Base-by-base conservation (phyloP, 2,888 invertebrate genomes). In the Fragum sueziense region DNA sequence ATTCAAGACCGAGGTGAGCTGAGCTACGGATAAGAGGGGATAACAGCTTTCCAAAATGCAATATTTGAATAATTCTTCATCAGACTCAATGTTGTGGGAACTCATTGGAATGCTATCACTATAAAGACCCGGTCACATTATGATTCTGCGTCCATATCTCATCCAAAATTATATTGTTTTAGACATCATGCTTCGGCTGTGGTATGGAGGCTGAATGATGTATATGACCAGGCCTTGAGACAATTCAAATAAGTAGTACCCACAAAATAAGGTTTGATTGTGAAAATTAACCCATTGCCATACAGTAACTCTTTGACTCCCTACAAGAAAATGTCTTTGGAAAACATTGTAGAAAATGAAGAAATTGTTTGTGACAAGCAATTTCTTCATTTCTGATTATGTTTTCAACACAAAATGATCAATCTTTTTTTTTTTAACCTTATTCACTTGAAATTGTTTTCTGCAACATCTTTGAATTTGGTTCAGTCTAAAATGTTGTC, bases 1-100 rank as follows among this genome's bases (percentile, higher is more conserved):
- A 80, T 94, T 97, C 82, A 97, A 97, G 93, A 95, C 95, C 86
- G 97, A 97, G 94, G 95, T 95, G 92, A 89, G 91, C n/a, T n/a
- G n/a, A n/a, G n/a, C n/a, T n/a, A n/a, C n/a, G n/a, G n/a, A n/a
- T n/a, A n/a, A n/a, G n/a, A n/a, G n/a, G n/a, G n/a, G n/a, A n/a
- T n/a, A n/a, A n/a, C n/a, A n/a, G 20, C 25, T 54, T 54, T 22
- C 54, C 20, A n/a, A 22, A 7, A n/a, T 41, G 17, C 11, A 11
- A 41, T 41, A 11, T 14, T 52, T 6, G 14, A n/a, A 22, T 20
- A 11, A 14, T 6, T 3, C 25, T 54, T 54, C 25, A 6, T 52
- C 22, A 52, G n/a, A 11, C 25, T 22, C 9, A 11, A 1, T 54
- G 2, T 54, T 2, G 2, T 25, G 25, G 25, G 25, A 6, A 54